Evolutionary conservation across 2,797 vertebrate species (phyloP), one percentile per base, ranked within the genome.

Genomic region (Pelodytes ibericus): DNA sequence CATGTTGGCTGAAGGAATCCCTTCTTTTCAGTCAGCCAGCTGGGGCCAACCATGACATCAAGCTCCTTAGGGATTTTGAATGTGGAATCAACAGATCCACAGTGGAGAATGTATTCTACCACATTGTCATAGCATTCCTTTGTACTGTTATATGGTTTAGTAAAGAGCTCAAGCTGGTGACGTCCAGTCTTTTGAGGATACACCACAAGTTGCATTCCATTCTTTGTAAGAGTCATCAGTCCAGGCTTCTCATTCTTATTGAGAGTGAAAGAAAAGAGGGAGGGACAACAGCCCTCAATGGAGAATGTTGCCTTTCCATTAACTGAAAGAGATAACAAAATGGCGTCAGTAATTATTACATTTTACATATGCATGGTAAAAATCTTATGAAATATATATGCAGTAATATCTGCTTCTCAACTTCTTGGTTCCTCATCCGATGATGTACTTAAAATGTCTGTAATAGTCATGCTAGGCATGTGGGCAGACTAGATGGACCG

Each of bases 121-220:
- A 91, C 87, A 0, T 69, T 84, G 2, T 57, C 80, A 72, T 92
- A 94, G 33, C 72, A 24, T 0, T 85, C 84, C 0, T 86, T 85
- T 1, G 69, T 69, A 77, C 84, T 85, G 30, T 87, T 89, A 58
- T 71, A 76, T 39, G 81, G 62, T 63, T 87, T 91, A 80, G 90
- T 90, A 0, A 90, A 93, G 80, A 94, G 89, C 75, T 90, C 84
- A 81, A 94, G 83, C 73, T 85, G 87, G 77, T 93, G 88, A 1
- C 80, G 87, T 39, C 92, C 92, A 22, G 80, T 85, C 29, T 81
- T 80, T 2, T 88, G 89, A 0, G 93, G 93, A 82, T 89, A 93
- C 33, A 94, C 44, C 0, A 94, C 92, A 80, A 94, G 80, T 57
- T 82, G 88, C 93, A 94, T 94, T 0, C 92, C 92, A 0, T 88